Evolutionary conservation across 2,113 vertebrate species (phyloP), one percentile per base, ranked within the genome.

Genomic region (Saccopteryx bilineata): DNA sequence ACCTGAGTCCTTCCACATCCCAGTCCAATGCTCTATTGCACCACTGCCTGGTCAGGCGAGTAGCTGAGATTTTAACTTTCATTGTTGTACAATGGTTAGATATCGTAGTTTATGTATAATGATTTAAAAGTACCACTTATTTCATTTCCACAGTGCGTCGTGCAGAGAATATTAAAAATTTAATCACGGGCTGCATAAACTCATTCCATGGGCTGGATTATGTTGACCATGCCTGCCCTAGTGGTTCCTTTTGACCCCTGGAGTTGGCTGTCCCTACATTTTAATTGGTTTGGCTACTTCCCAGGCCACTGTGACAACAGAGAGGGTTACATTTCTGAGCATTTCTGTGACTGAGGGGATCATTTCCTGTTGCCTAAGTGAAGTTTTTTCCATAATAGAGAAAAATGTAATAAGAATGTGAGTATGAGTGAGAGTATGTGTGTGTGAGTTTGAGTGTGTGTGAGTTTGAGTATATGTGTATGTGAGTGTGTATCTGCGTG

Each of bases 241-340:
- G 5, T 50, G 65, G 10, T 58, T 84, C 68, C 65, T 82, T 91
- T 50, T 74, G 91, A 76, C 63, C 58, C 61, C 39, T 50, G 31
- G 10, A 50, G 56, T 69, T 81, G 78, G 48, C 82, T 23, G 33
- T 60, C 26, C 61, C 69, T 75, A 24, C 69, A 46, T 83, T 86
- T 87, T 54, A 83, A 93, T 90, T 65, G 69, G 87, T 19, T 31
- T 83, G 83, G 74, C 60, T 65, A 12, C 33, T 82, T 79, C 85
- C 69, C 68, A 79, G 74, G 66, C 5, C 21, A 56, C 24, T 69
- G 26, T 86, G 46, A 74, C 48, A 54, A 75, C 54, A 86, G 68
- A 75, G 21, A 75, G 33, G 50, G 52, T 48, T n/a, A 39, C 54
- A 75, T 33, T 81, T 66, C 21, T 54, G 60, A 48, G 26, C 15